Conservation (phyloP, 1,140 invertebrate species). For the Aphis craccivora region DNA sequence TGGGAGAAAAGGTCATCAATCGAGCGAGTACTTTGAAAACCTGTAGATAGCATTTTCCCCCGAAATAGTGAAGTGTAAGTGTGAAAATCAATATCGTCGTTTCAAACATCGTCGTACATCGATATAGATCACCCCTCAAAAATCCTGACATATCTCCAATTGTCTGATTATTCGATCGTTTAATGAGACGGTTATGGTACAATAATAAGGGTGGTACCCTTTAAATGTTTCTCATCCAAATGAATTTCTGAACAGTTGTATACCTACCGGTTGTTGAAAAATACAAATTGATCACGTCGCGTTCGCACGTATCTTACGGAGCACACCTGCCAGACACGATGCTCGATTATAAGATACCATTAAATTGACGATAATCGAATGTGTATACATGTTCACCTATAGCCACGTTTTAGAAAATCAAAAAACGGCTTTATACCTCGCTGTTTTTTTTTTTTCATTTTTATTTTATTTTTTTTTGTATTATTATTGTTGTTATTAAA, state of each 20-base stretch:
- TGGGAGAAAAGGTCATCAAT: background rate
- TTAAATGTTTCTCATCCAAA: background rate
- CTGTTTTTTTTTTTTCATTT: background rate
- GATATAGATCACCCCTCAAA: background rate
- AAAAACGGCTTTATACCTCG: background rate
- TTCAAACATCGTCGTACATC: no score
- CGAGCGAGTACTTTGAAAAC: background rate
- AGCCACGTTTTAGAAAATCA: background rate
- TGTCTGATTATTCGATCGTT: background rate
- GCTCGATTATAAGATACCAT: background rate
- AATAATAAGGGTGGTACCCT: background rate
- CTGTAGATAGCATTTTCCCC: background rate
- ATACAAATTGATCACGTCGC: background rate
- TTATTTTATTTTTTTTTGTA: background rate
- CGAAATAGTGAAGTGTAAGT: background rate
- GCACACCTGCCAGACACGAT: background rate
- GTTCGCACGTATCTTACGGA: background rate
- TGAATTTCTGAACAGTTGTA: background rate
- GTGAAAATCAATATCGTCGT: background rate
- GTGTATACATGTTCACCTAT: background rate
- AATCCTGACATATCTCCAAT: background rate
- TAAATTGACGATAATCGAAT: conserved; percentile 3
- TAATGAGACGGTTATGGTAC: background rate
- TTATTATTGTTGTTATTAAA: background rate
- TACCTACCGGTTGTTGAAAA: background rate